A percentile compares a stretch with the other conserved stretches of the same genome.
These are phyloP conservation scores for Bradypus variegatus DNA, from an alignment of 2,797 vertebrate species.

Conservation along the genomic window DNA sequence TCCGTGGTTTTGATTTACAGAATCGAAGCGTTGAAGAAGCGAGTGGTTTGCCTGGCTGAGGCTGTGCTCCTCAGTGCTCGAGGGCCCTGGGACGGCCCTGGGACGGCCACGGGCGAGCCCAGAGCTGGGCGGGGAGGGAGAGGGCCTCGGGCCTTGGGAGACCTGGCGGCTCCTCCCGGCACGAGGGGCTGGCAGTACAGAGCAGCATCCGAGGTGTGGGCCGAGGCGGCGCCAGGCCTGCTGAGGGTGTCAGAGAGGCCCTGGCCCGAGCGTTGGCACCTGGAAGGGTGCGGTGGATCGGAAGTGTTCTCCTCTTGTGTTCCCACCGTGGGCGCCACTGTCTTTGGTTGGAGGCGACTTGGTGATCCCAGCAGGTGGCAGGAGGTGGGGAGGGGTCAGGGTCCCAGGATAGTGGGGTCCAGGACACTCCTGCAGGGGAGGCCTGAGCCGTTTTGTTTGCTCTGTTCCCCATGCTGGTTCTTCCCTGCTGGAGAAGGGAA, in stretches of 20 bases:
- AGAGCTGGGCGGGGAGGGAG: background rate
- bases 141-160: background rate
- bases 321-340: background rate
- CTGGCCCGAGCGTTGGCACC: background rate
- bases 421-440: no score
- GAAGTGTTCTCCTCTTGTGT: fast-evolving
- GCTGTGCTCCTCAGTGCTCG: background rate
- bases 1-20: background rate
- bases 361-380: background rate
- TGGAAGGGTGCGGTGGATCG: no score
- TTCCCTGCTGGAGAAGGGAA: background rate
- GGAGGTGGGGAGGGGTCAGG: background rate
- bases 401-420: no score
- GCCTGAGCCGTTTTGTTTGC: background rate
- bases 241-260: no score
- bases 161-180: no score
- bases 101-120: background rate
- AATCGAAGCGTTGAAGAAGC: background rate
- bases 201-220: no score
- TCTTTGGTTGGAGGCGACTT: background rate
- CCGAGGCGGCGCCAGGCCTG: no score
- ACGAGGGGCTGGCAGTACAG: no score
- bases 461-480: no score
- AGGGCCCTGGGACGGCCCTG: no score
- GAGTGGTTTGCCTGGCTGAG: fast-evolving